Base-by-base conservation (phyloP, 2,113 vertebrate genomes). In the Chlorodrepanis virens region DNA sequence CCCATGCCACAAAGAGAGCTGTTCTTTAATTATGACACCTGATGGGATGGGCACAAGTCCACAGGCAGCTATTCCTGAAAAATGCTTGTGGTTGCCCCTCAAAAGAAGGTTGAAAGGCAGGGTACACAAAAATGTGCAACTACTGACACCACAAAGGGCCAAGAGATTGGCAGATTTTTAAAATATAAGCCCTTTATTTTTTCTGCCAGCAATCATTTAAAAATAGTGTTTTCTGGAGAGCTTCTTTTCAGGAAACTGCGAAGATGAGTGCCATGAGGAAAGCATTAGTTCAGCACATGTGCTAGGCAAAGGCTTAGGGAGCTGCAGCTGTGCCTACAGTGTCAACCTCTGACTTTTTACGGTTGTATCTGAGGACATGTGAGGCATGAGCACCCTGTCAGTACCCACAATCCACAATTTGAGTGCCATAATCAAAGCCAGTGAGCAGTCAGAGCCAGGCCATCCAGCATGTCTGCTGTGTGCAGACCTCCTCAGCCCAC, bases 21-120 rank as follows among this genome's bases (percentile, higher is more conserved):
- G 33, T 24, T 39, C 53, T 60, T 64, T 44, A 12, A 5, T 16
- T 52, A 45, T 40, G 44, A 31, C 7, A 31, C 22, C 23, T 12
- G 23, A 21, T 45, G 39, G 53, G 57, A 33, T 6, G 20, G 16
- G 16, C 33, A 18, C 0, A 0, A 94, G 21, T 12, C 45, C 63
- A 16, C 6, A 12, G 57, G 31, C 37, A 39, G 24, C 61, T 68
- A 24, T 45, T 89, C 49, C 27, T 71, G 57, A 60, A 53, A 40
- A 67, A 72, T 19, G 3, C 23, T 47, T 61, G 12, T 23, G 16
- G 20, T 44, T 89, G 37, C 15, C 13, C 17, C 50, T 28, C 37
- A 40, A 14, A 18, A 65, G 49, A 63, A 91, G 20, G 29, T 12
- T 29, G 45, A 80, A 92, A 64, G 50, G 25, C 16, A 39, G 57